phyloP scores from a whole-genome alignment of 2,113 vertebrate species.

The Cacatua alba region DNA sequence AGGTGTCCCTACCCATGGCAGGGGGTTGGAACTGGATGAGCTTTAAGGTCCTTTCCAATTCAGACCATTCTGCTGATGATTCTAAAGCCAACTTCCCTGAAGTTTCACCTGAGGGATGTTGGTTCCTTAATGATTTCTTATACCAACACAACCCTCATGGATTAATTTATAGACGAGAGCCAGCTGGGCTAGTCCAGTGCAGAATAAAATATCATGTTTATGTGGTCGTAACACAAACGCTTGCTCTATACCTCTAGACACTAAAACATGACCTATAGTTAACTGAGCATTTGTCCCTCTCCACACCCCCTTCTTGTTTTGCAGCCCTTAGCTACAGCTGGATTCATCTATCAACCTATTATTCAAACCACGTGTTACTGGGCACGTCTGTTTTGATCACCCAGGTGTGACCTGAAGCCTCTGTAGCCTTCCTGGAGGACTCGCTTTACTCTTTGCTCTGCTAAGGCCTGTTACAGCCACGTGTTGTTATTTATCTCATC shows the following conservation, averaged over 20 bases:
- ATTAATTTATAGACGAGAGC: not conserved
- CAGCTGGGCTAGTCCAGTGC: not conserved
- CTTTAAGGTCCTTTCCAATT: not conserved
- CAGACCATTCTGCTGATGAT: not conserved
- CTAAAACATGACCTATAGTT: not conserved
- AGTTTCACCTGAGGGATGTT: not conserved
- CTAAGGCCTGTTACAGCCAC: constrained; percentile 57
- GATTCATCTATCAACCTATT: not conserved
- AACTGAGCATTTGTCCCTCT: not conserved
- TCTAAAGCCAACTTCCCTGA: not conserved
- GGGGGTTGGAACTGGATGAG: not conserved
- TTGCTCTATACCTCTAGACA: not conserved
- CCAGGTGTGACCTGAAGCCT: constrained; percentile 28
- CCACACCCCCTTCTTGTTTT: not conserved
- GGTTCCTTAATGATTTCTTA: not conserved
- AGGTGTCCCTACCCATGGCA: not conserved
- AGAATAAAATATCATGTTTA: not conserved
- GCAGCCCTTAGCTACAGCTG: constrained; percentile 20
- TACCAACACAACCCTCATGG: not conserved
- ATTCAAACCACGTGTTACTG: constrained; percentile 12
- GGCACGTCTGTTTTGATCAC: constrained; percentile 42
- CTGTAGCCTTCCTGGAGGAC: constrained; percentile 8
- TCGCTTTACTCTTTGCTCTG: constrained; percentile 20
- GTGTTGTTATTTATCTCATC: constrained; percentile 54
- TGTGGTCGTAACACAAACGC: not conserved